Percentiles rank a stretch among this genome's conserved stretches.
These are phyloP conservation scores for Petrocephalus microphthalmus DNA, from an alignment of 2,113 vertebrate species.

Conservation along the genomic window DNA sequence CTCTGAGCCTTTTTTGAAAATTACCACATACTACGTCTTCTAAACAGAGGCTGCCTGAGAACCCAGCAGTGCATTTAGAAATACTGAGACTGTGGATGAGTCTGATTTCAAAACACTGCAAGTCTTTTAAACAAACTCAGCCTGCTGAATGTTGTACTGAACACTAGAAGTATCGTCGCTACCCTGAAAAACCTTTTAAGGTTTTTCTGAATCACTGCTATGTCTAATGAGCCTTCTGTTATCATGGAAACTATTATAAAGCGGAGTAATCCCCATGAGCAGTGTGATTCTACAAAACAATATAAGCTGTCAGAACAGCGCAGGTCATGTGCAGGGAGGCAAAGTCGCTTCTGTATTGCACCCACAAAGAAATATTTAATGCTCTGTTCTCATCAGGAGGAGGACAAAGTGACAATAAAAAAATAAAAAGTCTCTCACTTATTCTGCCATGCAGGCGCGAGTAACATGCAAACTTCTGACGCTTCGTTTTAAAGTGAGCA, in stretches of 20 bases:
- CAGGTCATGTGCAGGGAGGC: not conserved
- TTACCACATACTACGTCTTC: not conserved
- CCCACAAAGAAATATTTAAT: not conserved
- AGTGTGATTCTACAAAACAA: not conserved
- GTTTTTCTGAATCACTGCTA: not conserved
- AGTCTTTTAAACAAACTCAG: constrained; percentile 14
- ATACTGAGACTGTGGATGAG: not conserved
- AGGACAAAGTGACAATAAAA: too few relatives aligned
- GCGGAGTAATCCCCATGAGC: not conserved
- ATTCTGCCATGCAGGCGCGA: not conserved
- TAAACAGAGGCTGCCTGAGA: constrained; percentile 7
- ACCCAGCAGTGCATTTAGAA: not conserved
- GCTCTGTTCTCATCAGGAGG: not conserved
- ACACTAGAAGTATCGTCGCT: not conserved
- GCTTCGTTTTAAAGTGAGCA: constrained; percentile 29
- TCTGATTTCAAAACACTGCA: not conserved
- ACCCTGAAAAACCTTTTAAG: not conserved
- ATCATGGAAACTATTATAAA: not conserved
- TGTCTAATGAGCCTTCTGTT: not conserved
- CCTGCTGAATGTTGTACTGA: not conserved
- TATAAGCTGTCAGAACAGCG: constrained; percentile 1
- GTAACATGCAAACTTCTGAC: constrained; percentile 31
- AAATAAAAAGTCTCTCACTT: too few relatives aligned
- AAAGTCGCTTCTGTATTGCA: not conserved
- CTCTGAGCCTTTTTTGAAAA: not conserved